Base-by-base conservation (phyloP, 2,797 vertebrate species). In the Oryzias dopingdopingensis region DNA sequence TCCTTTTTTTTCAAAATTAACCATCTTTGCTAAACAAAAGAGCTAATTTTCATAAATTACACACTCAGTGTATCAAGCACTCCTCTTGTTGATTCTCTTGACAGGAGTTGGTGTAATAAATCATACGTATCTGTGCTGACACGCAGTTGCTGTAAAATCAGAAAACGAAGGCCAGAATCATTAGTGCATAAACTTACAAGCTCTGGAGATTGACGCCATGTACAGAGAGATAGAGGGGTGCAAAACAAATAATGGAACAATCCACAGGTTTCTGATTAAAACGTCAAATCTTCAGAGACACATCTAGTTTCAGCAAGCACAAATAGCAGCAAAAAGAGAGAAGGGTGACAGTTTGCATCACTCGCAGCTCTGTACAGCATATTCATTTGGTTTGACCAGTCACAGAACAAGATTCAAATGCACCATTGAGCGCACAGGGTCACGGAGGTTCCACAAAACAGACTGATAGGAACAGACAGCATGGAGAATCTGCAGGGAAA, bases 371-470 rank as follows among this genome's bases (percentile, higher is more conserved):
- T 82, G 81, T 81, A 91, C 89, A 81, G 71, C 82, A 91, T 82
- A 85, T 80, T 74, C 76, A 86, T 87, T 90, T 87, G 88, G 85
- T 87, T 83, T 82, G 64, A 89, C 85, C 77, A 64, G 75, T 86
- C 80, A 91, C 87, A 62, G 59, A 86, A 91, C 83, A 74, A 91
- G 90, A 87, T 88, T 88, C 80, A 90, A 81, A 90, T 82, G 82
- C 88, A 92, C 90, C 78, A 90, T 65, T 77, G 86, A 86, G 83
- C 90, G 92, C 89, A 78, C 90, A 83, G 85, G 85, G 76, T 89
- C 87, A 90, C 88, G 80, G 85, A 80, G 76, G 81, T 79, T 81
- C 88, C 86, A 89, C 75, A 67, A 37, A 79, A 80, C 6, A 81
- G 80, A 82, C 77, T 51, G 65, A 78, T 70, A 80, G 73, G 78